Conservation (phyloP, 1,140 invertebrate species). For the Bathynomus jamesi region DNA sequence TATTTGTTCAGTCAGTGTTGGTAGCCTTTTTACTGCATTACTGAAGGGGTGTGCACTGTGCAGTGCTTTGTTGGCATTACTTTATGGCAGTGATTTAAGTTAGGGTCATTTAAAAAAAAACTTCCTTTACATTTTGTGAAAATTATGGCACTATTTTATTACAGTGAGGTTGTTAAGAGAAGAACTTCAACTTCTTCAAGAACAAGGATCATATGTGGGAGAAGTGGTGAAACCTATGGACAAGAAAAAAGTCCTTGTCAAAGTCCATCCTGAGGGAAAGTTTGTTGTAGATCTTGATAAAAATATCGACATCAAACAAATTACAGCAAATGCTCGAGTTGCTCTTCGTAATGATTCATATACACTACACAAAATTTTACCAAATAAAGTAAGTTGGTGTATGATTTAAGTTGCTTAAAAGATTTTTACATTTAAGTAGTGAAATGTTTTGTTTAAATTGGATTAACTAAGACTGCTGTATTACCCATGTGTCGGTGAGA, state of each 20-base stretch:
- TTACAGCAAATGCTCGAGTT: constrained; percentile 95
- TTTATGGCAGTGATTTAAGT: too few relatives aligned
- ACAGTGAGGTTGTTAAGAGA: constrained; percentile 95
- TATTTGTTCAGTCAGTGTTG: too few relatives aligned
- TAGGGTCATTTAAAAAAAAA: too few relatives aligned
- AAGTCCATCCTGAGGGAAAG: constrained; percentile 97
- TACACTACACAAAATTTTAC: constrained; percentile 96
- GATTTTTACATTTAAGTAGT: not conserved
- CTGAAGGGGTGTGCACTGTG: too few relatives aligned
- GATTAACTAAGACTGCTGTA: not conserved
- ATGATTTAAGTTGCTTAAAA: not conserved
- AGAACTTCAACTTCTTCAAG: constrained; percentile 94
- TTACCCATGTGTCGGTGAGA: not conserved
- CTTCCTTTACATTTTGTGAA: too few relatives aligned
- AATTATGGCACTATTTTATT: too few relatives aligned
- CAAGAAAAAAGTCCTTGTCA: constrained; percentile 99
- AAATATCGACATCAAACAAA: constrained; percentile 97
- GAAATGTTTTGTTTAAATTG: not conserved
- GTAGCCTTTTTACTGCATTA: too few relatives aligned
- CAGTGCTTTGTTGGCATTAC: too few relatives aligned
- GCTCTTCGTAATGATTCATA: constrained; percentile 98
- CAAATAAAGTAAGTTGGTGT: constrained; percentile 82
- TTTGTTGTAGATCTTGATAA: constrained; percentile 99
- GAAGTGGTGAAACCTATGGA: constrained; percentile 99
- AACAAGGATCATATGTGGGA: constrained; percentile 98